Conservation (phyloP, 2,113 vertebrate species). For the Atrichornis clamosus region DNA sequence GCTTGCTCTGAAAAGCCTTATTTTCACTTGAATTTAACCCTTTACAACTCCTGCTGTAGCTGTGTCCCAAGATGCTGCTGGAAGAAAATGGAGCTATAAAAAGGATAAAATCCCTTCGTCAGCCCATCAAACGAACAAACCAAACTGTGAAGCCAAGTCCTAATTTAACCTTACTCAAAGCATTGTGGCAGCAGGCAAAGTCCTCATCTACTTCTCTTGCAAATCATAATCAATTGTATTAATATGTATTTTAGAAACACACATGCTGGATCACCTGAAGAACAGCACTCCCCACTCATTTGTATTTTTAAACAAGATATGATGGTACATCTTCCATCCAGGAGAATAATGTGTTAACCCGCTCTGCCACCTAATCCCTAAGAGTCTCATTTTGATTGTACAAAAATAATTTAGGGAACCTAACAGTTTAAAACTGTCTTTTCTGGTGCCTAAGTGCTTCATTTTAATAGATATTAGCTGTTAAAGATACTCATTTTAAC, state of each 20-base stretch:
- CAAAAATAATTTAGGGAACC: constrained; percentile 55
- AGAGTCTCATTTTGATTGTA: constrained; percentile 33
- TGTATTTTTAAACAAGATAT: neutral
- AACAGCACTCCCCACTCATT: neutral
- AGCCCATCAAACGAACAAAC: neutral
- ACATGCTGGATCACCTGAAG: neutral
- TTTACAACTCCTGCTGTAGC: neutral
- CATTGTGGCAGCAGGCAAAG: neutral
- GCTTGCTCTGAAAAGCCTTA: neutral
- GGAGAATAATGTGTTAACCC: constrained; percentile 13
- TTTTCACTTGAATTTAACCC: neutral
- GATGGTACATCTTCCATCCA: neutral
- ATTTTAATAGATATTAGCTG: constrained; percentile 65
- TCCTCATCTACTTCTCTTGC: neutral
- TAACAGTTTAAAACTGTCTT: constrained; percentile 41
- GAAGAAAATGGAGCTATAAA: neutral
- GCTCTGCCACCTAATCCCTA: neutral
- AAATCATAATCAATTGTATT: neutral
- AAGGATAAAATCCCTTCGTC: neutral
- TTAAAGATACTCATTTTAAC: constrained; percentile 58
- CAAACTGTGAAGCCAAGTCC: neutral
- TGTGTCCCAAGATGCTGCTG: neutral
- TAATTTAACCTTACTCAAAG: neutral
- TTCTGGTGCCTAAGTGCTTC: constrained; percentile 51
- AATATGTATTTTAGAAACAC: neutral